Conservation (phyloP, 2,113 vertebrate species). For the Noturus placidus region DNA sequence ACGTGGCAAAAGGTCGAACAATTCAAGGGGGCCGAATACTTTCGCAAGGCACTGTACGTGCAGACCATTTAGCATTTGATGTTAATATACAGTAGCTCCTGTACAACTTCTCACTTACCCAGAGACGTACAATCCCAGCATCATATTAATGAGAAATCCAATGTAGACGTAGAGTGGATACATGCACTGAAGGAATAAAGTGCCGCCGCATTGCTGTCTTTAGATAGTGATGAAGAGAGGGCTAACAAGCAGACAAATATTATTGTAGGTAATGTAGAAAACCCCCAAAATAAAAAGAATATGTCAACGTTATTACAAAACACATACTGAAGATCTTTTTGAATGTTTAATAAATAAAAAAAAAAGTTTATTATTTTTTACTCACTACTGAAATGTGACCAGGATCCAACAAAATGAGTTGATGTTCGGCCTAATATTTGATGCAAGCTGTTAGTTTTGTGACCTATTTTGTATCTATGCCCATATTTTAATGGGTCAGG, state of each 20-base stretch:
- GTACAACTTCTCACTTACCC: no score
- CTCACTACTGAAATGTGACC: background rate
- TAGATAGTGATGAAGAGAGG: background rate
- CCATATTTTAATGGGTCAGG: slow-evolving; percentile 32
- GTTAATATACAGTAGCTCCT: no score
- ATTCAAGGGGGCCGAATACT: no score
- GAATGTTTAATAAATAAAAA: no score
- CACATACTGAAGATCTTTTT: background rate
- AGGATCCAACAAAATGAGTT: background rate
- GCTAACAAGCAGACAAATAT: background rate
- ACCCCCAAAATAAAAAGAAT: no score
- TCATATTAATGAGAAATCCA: no score
- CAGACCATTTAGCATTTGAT: no score
- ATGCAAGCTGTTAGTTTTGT: slow-evolving; percentile 7
- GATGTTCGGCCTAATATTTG: background rate
- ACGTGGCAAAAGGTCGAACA: no score
- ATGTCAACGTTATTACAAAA: no score
- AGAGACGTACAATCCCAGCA: no score
- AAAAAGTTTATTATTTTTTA: background rate
- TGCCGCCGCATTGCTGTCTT: background rate
- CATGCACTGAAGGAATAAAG: background rate
- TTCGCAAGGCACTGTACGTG: no score
- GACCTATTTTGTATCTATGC: background rate
- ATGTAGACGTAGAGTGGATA: no score
- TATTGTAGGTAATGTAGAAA: background rate